phyloP scores from a whole-genome alignment of 2,888 invertebrate genomes.

The Apodemia hepburni region DNA sequence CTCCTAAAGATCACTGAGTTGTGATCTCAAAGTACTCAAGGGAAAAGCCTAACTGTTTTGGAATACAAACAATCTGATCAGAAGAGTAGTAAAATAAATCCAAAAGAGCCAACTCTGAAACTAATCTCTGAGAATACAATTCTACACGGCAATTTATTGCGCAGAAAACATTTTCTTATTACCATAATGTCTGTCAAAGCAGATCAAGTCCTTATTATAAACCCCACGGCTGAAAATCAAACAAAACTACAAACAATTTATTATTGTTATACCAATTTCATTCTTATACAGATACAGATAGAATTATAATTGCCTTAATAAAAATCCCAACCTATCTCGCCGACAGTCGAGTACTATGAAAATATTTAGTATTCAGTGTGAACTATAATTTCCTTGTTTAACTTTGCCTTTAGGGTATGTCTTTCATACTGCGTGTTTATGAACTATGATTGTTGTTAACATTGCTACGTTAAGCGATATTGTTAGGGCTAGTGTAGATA shows the following conservation, averaged over 20 bases:
- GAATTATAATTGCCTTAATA: background rate
- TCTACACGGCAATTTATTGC: background rate
- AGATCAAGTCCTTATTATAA: constrained; percentile 7
- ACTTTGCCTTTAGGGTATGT: constrained; percentile 2
- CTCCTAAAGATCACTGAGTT: too few species aligned
- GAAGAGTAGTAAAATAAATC: too few species aligned
- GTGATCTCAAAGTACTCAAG: too few species aligned
- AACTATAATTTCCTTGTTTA: constrained; percentile 13
- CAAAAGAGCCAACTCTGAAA: too few species aligned
- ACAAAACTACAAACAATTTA: constrained; percentile 9
- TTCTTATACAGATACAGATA: background rate
- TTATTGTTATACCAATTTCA: background rate
- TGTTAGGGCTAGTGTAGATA: background rate
- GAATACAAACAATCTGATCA: too few species aligned
- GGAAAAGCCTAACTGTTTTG: too few species aligned
- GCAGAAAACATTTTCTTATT: background rate
- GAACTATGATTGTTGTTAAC: background rate
- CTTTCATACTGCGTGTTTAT: constrained; percentile 9
- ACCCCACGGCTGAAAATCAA: constrained; percentile 5
- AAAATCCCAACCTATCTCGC: background rate
- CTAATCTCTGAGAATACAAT: background rate
- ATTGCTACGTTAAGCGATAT: background rate
- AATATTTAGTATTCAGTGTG: constrained; percentile 13
- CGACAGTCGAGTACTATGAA: constrained; percentile 5
- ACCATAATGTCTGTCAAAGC: constrained; percentile 7